Conservation (phyloP, 2,888 invertebrate genomes). For the Aspidiotus rigidus region DNA sequence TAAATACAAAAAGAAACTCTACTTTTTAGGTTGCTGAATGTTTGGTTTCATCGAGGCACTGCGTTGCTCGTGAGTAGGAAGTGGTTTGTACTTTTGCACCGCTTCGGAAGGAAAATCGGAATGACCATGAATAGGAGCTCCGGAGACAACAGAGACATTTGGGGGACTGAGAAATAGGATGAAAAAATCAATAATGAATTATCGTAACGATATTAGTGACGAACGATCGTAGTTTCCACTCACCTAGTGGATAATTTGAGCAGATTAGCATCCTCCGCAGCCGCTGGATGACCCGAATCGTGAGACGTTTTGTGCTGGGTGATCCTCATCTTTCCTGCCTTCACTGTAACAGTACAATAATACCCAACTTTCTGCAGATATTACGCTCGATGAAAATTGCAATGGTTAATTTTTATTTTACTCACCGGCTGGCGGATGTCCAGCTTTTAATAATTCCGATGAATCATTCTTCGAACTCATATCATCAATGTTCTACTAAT, state of each 20-base stretch:
- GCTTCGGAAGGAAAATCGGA: constrained; percentile 84
- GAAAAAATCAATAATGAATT: neutral
- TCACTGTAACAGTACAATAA: constrained; percentile 51
- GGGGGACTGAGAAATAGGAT: constrained; percentile 52
- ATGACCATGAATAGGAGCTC: constrained; percentile 70
- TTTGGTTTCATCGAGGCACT: constrained; percentile 47
- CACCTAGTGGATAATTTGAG: constrained; percentile 60
- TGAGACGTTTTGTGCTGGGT: constrained; percentile 63
- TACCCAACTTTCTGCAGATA: too few species aligned
- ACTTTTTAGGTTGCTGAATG: constrained; percentile 85
- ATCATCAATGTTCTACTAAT: neutral
- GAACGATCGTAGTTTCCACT: too few species aligned
- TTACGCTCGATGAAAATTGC: neutral
- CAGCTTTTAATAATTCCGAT: constrained; percentile 55
- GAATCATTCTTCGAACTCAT: constrained; percentile 23
- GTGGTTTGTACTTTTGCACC: constrained; percentile 69
- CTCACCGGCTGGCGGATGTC: constrained; percentile 81
- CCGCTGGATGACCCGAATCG: constrained; percentile 9
- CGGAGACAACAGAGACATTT: constrained; percentile 62
- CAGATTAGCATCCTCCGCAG: constrained; percentile 50
- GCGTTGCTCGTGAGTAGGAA: constrained; percentile 52
- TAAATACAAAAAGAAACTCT: constrained; percentile 41
- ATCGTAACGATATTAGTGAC: neutral
- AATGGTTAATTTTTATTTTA: neutral
- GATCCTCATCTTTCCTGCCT: constrained; percentile 87